Evolutionary conservation across 2,888 invertebrate species (phyloP).

Genomic region (Plebejus argus): DNA sequence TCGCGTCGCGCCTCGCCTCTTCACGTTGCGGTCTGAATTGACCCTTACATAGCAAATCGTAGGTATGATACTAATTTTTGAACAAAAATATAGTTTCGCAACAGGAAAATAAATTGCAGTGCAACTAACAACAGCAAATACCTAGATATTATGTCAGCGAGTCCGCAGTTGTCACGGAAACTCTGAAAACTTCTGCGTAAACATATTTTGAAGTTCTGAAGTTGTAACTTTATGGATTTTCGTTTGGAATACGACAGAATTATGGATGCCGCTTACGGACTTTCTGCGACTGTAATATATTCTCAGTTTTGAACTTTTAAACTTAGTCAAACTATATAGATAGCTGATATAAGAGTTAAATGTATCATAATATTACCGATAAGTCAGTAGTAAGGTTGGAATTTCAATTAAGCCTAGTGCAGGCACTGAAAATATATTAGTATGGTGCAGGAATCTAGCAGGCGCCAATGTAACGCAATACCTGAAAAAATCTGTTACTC

Average conservation of each 20-base stretch:
- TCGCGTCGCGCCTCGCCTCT: too few species aligned
- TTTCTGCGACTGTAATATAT: neutral
- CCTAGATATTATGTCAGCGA: conserved; percentile 3
- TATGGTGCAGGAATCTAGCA: too few species aligned
- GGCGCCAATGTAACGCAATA: too few species aligned
- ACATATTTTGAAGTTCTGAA: conserved; percentile 22
- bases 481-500: too few species aligned
- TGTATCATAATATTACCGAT: too few species aligned
- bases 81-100: neutral
- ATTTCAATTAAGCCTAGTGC: too few species aligned
- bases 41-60: too few species aligned
- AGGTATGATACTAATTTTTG: too few species aligned
- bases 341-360: neutral
- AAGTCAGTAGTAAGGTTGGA: too few species aligned
- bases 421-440: too few species aligned
- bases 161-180: neutral
- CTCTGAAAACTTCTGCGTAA: neutral
- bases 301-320: neutral
- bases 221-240: conserved; percentile 8
- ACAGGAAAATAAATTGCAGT: neutral
- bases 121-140: neutral
- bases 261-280: neutral
- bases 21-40: too few species aligned
- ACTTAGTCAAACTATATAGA: neutral
- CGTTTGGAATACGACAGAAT: conserved; percentile 1